Evolutionary conservation across 2,888 invertebrate species (phyloP), one percentile per base, ranked within the genome.

Genomic region (Orthonychiurus folsomi): DNA sequence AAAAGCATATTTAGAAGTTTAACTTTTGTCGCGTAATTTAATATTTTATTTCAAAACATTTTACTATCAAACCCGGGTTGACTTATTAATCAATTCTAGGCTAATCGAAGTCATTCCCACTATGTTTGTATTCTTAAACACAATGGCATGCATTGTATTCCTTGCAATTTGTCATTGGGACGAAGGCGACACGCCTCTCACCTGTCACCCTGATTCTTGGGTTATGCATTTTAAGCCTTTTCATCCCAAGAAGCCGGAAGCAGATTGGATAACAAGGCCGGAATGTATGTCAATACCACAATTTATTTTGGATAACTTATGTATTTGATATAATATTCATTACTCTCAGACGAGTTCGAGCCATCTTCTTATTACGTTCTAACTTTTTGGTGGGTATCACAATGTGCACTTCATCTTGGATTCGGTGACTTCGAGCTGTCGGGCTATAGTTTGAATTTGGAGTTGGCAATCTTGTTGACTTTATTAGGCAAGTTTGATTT

Each of bases 41-140:
- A n/a, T n/a, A n/a, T n/a, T n/a, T n/a, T n/a, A n/a, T n/a, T n/a
- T n/a, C n/a, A n/a, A n/a, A n/a, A n/a, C n/a, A n/a, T n/a, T n/a
- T n/a, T n/a, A n/a, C n/a, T n/a, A n/a, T n/a, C n/a, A n/a, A n/a
- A n/a, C n/a, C n/a, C n/a, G n/a, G n/a, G n/a, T n/a, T n/a, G n/a
- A n/a, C n/a, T n/a, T n/a, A n/a, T n/a, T n/a, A n/a, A n/a, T n/a
- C n/a, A n/a, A 37, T 50, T 27, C 15, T 27, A 71, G 69, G 28
- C 55, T 72, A 1, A 21, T 70, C 5, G 69, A 72, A 67, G 66
- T 72, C 37, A 59, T 67, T 15, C 72, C 72, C 1, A 24, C 69
- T 25, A 63, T 69, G 65, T 61, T 69, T 20, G 9, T 71, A 2
- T 69, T 70, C 37, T 57, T 71, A 0, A 70, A 67, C 26, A 15